Conservation (phyloP, 2,888 invertebrate species). For the Drosophila stalkeri region DNA sequence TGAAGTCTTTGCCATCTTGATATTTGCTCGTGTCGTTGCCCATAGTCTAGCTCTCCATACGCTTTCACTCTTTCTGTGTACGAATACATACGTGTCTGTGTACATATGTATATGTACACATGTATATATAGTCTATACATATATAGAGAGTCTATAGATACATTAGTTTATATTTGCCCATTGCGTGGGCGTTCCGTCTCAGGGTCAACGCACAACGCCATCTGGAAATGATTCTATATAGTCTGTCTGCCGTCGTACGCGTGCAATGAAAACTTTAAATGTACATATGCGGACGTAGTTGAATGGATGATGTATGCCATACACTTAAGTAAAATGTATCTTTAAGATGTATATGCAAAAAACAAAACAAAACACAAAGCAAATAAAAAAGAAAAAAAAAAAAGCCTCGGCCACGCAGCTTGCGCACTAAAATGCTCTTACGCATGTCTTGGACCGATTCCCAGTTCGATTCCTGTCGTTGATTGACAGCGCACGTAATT, state of each 20-base stretch:
- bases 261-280: conserved; percentile 55
- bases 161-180: conserved; percentile 73
- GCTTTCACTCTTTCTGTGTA: conserved; percentile 10
- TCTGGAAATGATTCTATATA: conserved; percentile 55
- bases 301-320: conserved; percentile 71
- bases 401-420: conserved; percentile 36
- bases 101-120: not conserved
- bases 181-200: conserved; percentile 77
- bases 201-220: conserved; percentile 77
- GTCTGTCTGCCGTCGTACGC: conserved; percentile 38
- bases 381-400: not conserved
- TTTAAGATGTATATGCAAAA: conserved; percentile 50
- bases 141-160: conserved; percentile 18
- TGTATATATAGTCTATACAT: conserved; percentile 31
- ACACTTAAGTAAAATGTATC: conserved; percentile 80
- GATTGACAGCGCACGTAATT: conserved; percentile 79
- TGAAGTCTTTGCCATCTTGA: conserved; percentile 54
- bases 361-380: not conserved
- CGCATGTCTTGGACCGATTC: conserved; percentile 67
- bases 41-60: conserved; percentile 2
- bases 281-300: conserved; percentile 44
- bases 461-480: conserved; percentile 68
- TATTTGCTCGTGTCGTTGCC: conserved; percentile 11
- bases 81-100: not conserved
- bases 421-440: conserved; percentile 69